These are phyloP conservation scores for Callinectes sapidus DNA, from an alignment of 2,888 invertebrate species.

Conservation along the genomic window DNA sequence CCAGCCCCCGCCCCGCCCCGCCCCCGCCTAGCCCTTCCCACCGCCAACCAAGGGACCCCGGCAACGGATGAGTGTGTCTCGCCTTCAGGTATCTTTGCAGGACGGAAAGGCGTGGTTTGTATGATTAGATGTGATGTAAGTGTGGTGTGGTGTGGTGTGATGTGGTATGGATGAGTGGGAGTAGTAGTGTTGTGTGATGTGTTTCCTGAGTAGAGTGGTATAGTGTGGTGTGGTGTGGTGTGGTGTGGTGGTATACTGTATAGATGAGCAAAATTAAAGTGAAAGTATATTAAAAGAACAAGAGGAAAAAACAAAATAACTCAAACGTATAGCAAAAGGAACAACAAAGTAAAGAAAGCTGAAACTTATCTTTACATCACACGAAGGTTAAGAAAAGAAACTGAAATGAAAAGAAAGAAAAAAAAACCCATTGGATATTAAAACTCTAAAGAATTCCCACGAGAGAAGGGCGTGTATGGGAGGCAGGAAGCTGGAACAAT, in stretches of 20 bases:
- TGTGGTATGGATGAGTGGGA: not conserved
- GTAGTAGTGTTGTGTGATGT: not conserved
- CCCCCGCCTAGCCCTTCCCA: too few relatives aligned
- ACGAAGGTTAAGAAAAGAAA: not conserved
- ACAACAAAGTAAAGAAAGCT: too few relatives aligned
- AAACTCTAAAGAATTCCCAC: not conserved
- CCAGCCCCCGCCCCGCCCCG: not conserved
- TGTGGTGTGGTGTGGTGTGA: not conserved
- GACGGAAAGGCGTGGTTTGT: not conserved
- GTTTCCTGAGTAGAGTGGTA: not conserved
- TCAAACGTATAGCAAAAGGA: too few relatives aligned
- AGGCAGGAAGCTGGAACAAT: not conserved
- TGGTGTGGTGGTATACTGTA: too few relatives aligned
- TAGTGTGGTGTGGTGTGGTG: not conserved
- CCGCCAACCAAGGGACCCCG: not conserved
- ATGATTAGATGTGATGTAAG: not conserved
- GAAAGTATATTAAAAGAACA: too few relatives aligned
- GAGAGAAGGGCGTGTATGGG: not conserved
- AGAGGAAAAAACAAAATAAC: too few relatives aligned
- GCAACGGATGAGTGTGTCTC: not conserved
- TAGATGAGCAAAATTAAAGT: too few relatives aligned
- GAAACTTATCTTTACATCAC: too few relatives aligned
- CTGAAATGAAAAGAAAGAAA: not conserved
- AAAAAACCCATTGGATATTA: not conserved
- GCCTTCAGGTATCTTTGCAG: not conserved